Evolutionary conservation across 2,113 vertebrate genomes (phyloP).

Genomic region (Pelvicachromis taeniatus): DNA sequence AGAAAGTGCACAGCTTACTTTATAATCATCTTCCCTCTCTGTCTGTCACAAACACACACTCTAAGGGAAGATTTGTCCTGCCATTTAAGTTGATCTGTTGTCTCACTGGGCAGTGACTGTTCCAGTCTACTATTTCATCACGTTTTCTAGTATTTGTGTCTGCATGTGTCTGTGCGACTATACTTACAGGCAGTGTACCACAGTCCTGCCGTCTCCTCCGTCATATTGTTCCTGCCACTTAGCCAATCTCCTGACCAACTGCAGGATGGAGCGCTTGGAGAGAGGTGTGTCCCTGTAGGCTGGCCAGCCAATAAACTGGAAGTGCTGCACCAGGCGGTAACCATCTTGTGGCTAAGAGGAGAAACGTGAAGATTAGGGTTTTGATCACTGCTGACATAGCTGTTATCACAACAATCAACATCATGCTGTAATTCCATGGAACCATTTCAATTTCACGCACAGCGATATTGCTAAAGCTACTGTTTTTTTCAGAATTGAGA

Average conservation of each 20-base stretch:
- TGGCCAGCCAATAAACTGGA: conserved; percentile 98
- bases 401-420: not conserved
- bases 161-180: not conserved
- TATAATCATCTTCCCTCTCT: not conserved
- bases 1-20: not conserved
- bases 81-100: not conserved
- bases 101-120: not conserved
- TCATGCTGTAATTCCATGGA: not conserved
- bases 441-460: not conserved
- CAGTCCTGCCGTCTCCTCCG: conserved; percentile 89
- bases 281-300: conserved; percentile 93
- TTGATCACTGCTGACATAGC: not conserved
- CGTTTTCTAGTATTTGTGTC: not conserved
- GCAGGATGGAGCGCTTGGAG: conserved; percentile 92
- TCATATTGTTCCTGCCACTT: conserved; percentile 98
- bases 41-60: not conserved
- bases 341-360: conserved; percentile 89
- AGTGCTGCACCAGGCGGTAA: conserved; percentile 94
- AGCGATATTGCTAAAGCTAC: not conserved
- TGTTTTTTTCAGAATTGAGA: not conserved
- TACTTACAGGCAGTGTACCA: conserved; percentile 97
- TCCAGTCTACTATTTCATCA: not conserved
- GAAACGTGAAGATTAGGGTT: not conserved
- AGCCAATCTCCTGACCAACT: conserved; percentile 87
- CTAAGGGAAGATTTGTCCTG: not conserved